Evolutionary conservation across 1,140 invertebrate species (phyloP).

Genomic region (Polyergus mexicanus): DNA sequence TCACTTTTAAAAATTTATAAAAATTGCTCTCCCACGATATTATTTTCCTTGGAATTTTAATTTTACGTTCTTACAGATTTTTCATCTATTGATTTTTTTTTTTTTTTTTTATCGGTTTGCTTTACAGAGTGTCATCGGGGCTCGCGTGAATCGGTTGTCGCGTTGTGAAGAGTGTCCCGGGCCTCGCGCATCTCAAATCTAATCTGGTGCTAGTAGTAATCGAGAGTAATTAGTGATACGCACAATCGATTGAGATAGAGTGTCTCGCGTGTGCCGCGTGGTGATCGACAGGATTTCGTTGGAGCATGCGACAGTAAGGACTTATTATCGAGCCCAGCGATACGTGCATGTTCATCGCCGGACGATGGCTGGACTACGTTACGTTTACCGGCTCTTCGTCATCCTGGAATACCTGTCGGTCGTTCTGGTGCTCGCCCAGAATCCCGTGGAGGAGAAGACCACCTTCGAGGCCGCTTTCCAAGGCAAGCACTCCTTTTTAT

Average conservation of each 20-base stretch:
- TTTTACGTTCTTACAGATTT: neutral
- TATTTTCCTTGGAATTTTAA: neutral
- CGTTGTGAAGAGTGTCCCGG: slow-evolving; percentile 48
- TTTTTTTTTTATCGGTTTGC: neutral
- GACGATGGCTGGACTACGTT: slow-evolving; percentile 74
- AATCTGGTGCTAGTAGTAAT: slow-evolving; percentile 27
- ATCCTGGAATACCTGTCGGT: slow-evolving; percentile 77
- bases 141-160: slow-evolving; percentile 39
- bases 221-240: slow-evolving; percentile 54
- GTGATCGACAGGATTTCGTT: slow-evolving; percentile 33
- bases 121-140: slow-evolving; percentile 1
- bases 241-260: slow-evolving; percentile 1
- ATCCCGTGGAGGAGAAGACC: slow-evolving; percentile 83
- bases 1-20: neutral
- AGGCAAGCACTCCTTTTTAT: slow-evolving; percentile 82
- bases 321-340: slow-evolving; percentile 43
- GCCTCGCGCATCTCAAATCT: slow-evolving; percentile 28
- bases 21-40: neutral
- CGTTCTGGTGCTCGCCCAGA: slow-evolving; percentile 76
- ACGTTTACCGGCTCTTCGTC: slow-evolving; percentile 78
- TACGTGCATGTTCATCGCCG: slow-evolving; percentile 72
- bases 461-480: slow-evolving; percentile 88
- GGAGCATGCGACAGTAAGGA: slow-evolving; percentile 70
- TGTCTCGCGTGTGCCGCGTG: slow-evolving; percentile 51
- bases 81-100: neutral